Evolutionary conservation across 2,113 vertebrate genomes (phyloP), one percentile per base, ranked within the genome.

Genomic region (Poicephalus gulielmi): DNA sequence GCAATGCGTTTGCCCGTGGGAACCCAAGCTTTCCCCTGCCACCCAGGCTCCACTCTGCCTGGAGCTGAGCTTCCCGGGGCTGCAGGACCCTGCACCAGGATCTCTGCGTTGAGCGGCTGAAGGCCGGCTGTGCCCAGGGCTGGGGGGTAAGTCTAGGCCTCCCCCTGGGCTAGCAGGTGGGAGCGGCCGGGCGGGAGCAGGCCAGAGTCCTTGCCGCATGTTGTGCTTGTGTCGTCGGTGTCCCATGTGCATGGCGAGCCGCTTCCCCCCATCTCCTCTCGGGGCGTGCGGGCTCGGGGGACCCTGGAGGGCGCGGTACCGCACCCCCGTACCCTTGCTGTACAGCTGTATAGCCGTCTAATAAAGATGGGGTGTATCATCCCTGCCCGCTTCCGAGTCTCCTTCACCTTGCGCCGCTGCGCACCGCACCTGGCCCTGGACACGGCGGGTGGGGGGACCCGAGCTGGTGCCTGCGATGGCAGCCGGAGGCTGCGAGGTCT

Each of bases 311-410:
- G 75, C 8, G 31, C 7, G 3, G 78, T 43, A 9, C 68, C 1
- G 9, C 57, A 9, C 35, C 46, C 31, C 52, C 44, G 7, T 24
- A 53, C 76, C 63, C 85, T 68, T 10, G 15, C 94, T 96, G 92
- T 95, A 93, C 91, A 92, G 92, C 91, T 83, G 63, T 76, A 46
- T 71, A 68, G 91, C 94, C 88, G 25, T 81, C 79, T 63, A 97
- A 97, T 97, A 97, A 97, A 97, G 93, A 94, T 82, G 87, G 89
- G 94, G 63, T 70, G 41, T 77, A 64, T 92, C 94, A 70, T 66
- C 86, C 62, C 47, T 47, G 33, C 27, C 27, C 3, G 90, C 5
- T 17, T 96, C 50, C 10, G 66, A 47, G 64, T 71, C 25, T 95
- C 41, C 44, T 91, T 64, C 3, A 0, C 41, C 52, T 50, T 7